Base-by-base conservation (phyloP, 2,797 vertebrate genomes). In the Synanceia verrucosa region DNA sequence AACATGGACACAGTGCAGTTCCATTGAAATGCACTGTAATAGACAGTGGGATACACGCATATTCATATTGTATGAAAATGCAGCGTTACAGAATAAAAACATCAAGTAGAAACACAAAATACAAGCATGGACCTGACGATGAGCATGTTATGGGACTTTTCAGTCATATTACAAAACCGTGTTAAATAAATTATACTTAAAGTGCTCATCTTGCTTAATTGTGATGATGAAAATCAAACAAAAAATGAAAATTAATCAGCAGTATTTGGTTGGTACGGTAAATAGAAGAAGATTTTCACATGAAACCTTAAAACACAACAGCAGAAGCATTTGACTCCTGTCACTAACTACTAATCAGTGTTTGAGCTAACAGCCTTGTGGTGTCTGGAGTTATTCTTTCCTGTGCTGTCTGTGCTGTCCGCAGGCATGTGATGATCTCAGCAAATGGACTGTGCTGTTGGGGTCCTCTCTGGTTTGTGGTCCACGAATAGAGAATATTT, bases 401-500 rank as follows among this genome's bases (percentile, higher is more conserved):
- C 2, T 86, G 36, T 82, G 19, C 37, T 36, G 12, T 36, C 33
- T 88, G 58, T 87, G 0, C 36, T 81, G 52, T 91, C 88, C 82
- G 51, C 85, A 99, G 97, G 94, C 87, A 36, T 94, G 96, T 63
- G 95, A 96, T 53, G 96, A 97, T 81, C 90, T 97, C 74, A 97
- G 92, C 93, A 95, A 94, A 64, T 99, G 97, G 97, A 96, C 93
- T 3, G 78, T 94, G 2, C 89, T 96, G 65, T 82, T 95, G 18
- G 76, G 91, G 34, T 93, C 96, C 24, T 93, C 94, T 37, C 73
- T 93, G 41, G 23, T 90, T 65, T 85, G 62, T 77, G 61, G 87
- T 71, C 93, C 94, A 44, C 79, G 77, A 59, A 75, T 92, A 52
- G 95, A 96, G 16, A 95, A 93, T 65, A 91, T 99, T 33, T 95